Conservation (phyloP, 2,113 vertebrate species). For the Amazona guildingii region DNA sequence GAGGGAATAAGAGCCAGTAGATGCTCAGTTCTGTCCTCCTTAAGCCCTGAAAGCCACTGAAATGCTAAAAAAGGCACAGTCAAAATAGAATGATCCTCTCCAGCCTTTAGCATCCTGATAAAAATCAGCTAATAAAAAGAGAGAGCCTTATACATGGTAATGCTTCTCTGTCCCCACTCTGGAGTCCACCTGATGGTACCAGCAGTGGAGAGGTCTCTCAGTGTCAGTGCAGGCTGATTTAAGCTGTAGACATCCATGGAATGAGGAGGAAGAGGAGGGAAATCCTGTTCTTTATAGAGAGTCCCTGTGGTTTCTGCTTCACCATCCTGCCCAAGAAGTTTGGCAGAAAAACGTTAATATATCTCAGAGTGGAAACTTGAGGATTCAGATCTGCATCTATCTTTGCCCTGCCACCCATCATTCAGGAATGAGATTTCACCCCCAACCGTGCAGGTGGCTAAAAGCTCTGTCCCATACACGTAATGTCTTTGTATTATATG, state of each 20-base stretch:
- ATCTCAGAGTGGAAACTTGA: not conserved
- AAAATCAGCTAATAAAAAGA: not conserved
- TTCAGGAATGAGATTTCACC: not conserved
- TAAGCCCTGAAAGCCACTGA: not conserved
- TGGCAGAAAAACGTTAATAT: not conserved
- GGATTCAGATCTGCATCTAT: not conserved
- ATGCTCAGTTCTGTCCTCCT: not conserved
- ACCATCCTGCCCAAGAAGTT: not conserved
- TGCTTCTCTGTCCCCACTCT: fast-evolving
- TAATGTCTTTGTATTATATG: not conserved
- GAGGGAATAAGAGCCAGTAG: not conserved
- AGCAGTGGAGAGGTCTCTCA: not conserved
- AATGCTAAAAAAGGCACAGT: not conserved
- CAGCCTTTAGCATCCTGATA: not conserved
- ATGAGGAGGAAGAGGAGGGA: not conserved
- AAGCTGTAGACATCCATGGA: not conserved
- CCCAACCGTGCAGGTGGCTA: not conserved
- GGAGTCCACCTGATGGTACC: not conserved
- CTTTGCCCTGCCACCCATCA: not conserved
- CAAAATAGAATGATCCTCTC: not conserved
- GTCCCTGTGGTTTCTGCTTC: not conserved
- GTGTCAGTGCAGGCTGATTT: not conserved
- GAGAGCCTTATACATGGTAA: not conserved
- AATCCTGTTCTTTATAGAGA: not conserved
- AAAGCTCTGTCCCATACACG: not conserved